phyloP scores from a whole-genome alignment of 1,140 invertebrate genomes.

The Aphis craccivora region DNA sequence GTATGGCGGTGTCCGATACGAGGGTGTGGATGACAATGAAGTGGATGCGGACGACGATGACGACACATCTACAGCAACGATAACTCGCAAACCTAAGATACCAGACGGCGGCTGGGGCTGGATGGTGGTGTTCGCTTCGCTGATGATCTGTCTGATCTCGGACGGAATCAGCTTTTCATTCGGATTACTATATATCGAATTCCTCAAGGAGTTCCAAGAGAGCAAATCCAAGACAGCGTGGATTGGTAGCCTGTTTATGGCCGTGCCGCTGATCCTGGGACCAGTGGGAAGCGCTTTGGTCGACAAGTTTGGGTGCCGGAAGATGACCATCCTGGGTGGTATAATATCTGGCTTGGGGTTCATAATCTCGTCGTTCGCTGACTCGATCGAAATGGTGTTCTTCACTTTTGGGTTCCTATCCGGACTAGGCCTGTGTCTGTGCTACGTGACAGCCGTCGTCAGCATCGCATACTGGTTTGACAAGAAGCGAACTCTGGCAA shows the following conservation, averaged over 20 bases:
- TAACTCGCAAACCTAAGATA: constrained; percentile 66
- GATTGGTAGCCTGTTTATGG: constrained; percentile 88
- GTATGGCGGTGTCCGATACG: background rate
- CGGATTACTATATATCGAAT: constrained; percentile 86
- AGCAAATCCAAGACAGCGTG: constrained; percentile 84
- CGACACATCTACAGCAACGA: constrained; percentile 18
- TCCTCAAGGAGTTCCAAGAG: constrained; percentile 83
- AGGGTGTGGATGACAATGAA: background rate
- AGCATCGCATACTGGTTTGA: constrained; percentile 98
- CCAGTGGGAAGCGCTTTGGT: constrained; percentile 86
- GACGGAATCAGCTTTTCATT: constrained; percentile 95
- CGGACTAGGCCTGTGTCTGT: constrained; percentile 85
- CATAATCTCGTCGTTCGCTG: constrained; percentile 78
- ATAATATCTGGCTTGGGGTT: constrained; percentile 82
- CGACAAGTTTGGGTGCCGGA: constrained; percentile 82
- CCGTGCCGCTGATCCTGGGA: constrained; percentile 85
- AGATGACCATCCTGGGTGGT: constrained; percentile 66
- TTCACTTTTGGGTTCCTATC: constrained; percentile 86
- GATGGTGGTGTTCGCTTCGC: constrained; percentile 85
- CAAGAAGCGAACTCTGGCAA: constrained; percentile 87
- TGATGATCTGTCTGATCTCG: constrained; percentile 90
- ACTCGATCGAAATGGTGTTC: constrained; percentile 80
- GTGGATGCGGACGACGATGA: background rate
- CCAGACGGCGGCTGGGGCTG: constrained; percentile 84
- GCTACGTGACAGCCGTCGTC: constrained; percentile 89